A percentile compares a stretch with the other conserved stretches of the same genome.
These are phyloP conservation scores for Balaeniceps rex DNA, from an alignment of 2,113 vertebrate species.

Conservation along the genomic window DNA sequence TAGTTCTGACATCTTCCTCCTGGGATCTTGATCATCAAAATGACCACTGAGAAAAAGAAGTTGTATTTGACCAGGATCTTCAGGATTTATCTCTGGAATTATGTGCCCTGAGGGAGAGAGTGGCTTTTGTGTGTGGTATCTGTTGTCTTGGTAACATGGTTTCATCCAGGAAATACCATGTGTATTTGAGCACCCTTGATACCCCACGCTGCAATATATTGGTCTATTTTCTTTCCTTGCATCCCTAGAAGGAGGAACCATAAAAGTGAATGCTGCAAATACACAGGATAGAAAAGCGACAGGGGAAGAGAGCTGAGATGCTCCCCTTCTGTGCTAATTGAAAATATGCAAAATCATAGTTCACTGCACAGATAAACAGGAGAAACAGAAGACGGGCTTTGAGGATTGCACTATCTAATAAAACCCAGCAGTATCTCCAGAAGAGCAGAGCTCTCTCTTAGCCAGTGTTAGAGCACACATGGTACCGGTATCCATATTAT, in stretches of 20 bases:
- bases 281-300: neutral
- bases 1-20: neutral
- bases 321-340: conserved; percentile 26
- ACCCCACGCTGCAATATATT: neutral
- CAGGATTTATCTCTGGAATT: neutral
- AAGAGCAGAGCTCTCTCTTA: neutral
- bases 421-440: neutral
- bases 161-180: neutral
- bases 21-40: neutral
- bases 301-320: neutral
- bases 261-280: neutral
- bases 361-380: conserved; percentile 19
- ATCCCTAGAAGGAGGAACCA: neutral
- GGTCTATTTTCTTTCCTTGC: neutral
- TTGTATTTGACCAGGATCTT: neutral
- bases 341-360: conserved; percentile 18
- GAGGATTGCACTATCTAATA: neutral
- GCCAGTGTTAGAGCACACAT: neutral
- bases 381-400: neutral
- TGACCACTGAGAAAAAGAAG: neutral
- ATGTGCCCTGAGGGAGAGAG: neutral
- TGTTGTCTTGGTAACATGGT: neutral
- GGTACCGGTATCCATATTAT: neutral
- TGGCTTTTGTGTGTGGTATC: neutral
- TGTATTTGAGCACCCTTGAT: neutral